These are phyloP conservation scores for Hylaea fasciaria DNA, from an alignment of 2,888 invertebrate species.

Conservation along the genomic window DNA sequence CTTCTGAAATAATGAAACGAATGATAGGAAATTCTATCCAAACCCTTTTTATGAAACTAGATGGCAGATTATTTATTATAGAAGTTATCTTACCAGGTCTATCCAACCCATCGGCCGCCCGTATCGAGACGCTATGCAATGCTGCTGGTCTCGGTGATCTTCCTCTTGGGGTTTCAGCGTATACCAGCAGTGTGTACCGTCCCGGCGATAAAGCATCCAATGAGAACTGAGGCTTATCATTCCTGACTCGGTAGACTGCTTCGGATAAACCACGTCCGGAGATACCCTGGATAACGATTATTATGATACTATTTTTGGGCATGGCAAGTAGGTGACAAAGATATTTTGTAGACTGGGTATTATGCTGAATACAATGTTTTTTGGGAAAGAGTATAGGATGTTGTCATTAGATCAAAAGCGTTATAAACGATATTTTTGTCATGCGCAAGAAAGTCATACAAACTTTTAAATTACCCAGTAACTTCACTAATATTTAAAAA, in stretches of 20 bases:
- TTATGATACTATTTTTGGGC: neutral
- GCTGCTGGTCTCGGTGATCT: slow-evolving; percentile 89
- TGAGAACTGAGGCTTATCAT: slow-evolving; percentile 88
- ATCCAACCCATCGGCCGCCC: slow-evolving; percentile 68
- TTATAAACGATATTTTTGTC: too few species aligned
- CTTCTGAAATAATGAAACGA: too few species aligned
- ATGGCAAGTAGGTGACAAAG: too few species aligned
- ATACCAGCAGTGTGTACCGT: slow-evolving; percentile 91
- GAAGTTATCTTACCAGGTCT: slow-evolving; percentile 70
- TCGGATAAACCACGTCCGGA: slow-evolving; percentile 81
- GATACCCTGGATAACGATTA: slow-evolving; percentile 60
- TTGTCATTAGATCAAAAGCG: too few species aligned
- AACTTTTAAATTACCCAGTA: too few species aligned
- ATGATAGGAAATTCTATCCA: too few species aligned
- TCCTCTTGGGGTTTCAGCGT: slow-evolving; percentile 93
- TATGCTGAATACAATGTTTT: too few species aligned
- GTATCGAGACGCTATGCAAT: slow-evolving; percentile 86
- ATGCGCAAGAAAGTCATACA: too few species aligned
- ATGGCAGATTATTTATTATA: too few species aligned
- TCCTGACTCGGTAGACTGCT: slow-evolving; percentile 86
- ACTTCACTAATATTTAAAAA: too few species aligned
- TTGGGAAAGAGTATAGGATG: too few species aligned
- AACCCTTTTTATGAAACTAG: neutral
- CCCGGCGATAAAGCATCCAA: slow-evolving; percentile 91
- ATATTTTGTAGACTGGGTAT: too few species aligned